Evolutionary conservation across 2,888 invertebrate genomes (phyloP), one percentile per base, ranked within the genome.

Genomic region (Yponomeuta cagnagella): DNA sequence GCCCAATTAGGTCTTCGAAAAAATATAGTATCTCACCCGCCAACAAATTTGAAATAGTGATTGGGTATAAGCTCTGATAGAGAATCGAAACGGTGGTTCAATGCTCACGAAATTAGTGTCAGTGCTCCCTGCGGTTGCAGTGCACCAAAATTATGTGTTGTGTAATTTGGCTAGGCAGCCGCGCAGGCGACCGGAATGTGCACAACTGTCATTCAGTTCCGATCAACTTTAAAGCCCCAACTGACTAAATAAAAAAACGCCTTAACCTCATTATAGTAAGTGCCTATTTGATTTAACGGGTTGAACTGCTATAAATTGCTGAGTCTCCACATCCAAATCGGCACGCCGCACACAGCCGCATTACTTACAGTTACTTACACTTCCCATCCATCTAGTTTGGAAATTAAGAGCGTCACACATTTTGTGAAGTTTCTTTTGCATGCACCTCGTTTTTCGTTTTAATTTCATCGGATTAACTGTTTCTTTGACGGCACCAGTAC

Each of bases 51-150:
- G 30, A 58, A 68, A 9, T 12, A n/a, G 23, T 48, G 15, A 68
- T 52, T 52, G 48, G 2, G 30, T 67, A 30, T 23, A 15, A 48
- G 68, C 48, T 68, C 2, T 52, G 9, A 48, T 68, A 30, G 33
- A 43, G 58, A 31, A 76, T 77, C 74, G 74, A 79, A 82, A 78
- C 78, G 80, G 80, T 82, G 82, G 83, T 86, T 83, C 83, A 81
- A 84, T 85, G 84, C 84, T 82, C 84, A 82, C 84, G 82, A 87
- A 84, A 90, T 89, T 83, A 89, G 89, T 90, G 91, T 91, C 91
- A 92, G 89, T 88, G 91, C 80, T 90, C 90, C 89, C 90, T 90
- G 90, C 87, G 89, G 89, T 90, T 89, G 88, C 88, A 89, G 79
- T 88, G 89, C 87, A 88, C 90, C 88, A 85, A 90, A 89, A 90